phyloP scores from a whole-genome alignment of 2,113 vertebrate species.

The Dasyprocta punctata region DNA sequence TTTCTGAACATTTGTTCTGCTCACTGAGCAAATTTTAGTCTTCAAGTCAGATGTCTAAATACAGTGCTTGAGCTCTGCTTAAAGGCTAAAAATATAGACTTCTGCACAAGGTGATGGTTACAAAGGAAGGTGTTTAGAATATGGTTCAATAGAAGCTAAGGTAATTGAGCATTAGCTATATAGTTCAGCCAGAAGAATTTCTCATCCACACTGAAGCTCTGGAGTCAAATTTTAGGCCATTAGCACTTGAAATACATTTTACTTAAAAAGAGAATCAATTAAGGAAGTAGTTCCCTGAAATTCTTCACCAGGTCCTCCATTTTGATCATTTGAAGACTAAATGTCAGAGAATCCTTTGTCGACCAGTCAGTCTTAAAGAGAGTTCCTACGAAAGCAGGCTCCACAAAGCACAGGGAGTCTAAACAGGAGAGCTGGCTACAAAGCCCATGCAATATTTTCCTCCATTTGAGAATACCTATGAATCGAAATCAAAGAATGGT shows the following conservation, averaged over 20 bases:
- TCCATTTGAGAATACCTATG: background rate
- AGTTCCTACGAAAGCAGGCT: background rate
- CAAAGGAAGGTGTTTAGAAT: too few species aligned
- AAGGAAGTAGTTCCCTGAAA: slow-evolving; percentile 57
- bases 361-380: background rate
- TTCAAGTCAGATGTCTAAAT: too few species aligned
- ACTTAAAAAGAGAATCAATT: slow-evolving; percentile 53
- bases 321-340: slow-evolving; percentile 46
- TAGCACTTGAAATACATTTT: slow-evolving; percentile 58
- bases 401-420: background rate
- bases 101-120: too few species aligned
- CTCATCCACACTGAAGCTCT: slow-evolving; percentile 33
- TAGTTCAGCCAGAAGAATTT: too few species aligned
- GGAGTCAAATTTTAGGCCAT: slow-evolving; percentile 52
- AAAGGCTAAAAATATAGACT: too few species aligned
- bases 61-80: too few species aligned
- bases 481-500: slow-evolving; percentile 5
- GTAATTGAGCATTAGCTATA: too few species aligned
- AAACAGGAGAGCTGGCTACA: background rate
- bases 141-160: too few species aligned
- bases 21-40: too few species aligned
- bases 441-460: background rate
- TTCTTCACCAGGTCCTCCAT: slow-evolving; percentile 21
- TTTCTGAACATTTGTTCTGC: too few species aligned
- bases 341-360: slow-evolving; percentile 32